Base-by-base conservation (phyloP, 1,140 invertebrate genomes). In the Cherax quadricarinatus region DNA sequence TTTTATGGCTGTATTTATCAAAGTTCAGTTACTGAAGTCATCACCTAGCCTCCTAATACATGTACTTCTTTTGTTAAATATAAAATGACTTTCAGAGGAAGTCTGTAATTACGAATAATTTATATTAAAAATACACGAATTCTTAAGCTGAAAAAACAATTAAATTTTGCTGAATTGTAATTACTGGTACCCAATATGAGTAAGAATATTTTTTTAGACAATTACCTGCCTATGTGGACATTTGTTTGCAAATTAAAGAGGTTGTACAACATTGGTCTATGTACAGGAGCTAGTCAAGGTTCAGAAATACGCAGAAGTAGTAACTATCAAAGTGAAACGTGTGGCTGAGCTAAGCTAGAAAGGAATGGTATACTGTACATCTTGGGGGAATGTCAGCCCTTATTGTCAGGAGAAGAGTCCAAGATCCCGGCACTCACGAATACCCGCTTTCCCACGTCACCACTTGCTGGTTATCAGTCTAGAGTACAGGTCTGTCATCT, bases 371-470 rank as follows among this genome's bases (percentile, higher is more conserved):
- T 16, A 41, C 10, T 70, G 48, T 66, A 57, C 53, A 57, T 9
- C 53, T 18, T 18, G 83, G 48, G 70, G 83, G 83, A 85, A 85
- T 85, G 83, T 85, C 83, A 81, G 62, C 49, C 83, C 83, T 30
- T 70, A 48, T 24, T n/a, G 24, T 66, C 30, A 70, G 60, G 53
- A 85, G 60, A 12, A 75, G 62, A 85, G 70, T 62, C 83, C 60
- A n/a, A 62, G 70, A 66, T 85, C 83, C 83, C 53, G 83, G 83
- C 49, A 66, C 83, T 70, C 49, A 82, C 83, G 70, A 49, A 85
- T 85, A 85, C 83, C 83, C 83, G 83, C 83, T 85, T 85, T 66
- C 83, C 83, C 83, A 70, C 83, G 49, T 16, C 53, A 85, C 83
- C 83, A 85, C 83, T 66, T 10, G 48, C 62, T 48, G 83, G 24